Base-by-base conservation (phyloP, 1,140 invertebrate genomes). In the Lycorma delicatula region DNA sequence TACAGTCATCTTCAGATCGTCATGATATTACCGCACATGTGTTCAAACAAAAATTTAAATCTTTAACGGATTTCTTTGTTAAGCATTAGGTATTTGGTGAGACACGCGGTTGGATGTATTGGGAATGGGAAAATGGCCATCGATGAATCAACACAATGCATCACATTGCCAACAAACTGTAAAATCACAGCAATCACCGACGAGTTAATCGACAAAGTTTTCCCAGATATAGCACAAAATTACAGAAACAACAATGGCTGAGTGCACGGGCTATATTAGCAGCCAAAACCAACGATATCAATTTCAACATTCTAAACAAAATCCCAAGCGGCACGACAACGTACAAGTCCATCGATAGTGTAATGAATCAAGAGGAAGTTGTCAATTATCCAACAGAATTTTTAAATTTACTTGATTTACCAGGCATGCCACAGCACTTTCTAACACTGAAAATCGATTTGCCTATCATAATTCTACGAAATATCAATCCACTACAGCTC, bases 391-490 rank as follows among this genome's bases (percentile, higher is more conserved):
- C 67, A 55, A 66, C 60, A 27, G 68, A 72, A 65, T 70, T 73
- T 60, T 63, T 64, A 9, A 67, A 66, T 59, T 65, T 57, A 16
- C 49, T 67, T 26, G 52, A 62, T 56, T 47, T 60, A 20, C 61
- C 56, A 48, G 58, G 62, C 1, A 23, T 67, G 25, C 62, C 60
- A 61, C 54, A 57, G 12, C 56, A 27, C 1, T n/a, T 27, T 58
- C 31, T 66, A 31, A 48, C 49, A 50, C 54, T 64, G 23, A 63
- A 66, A 62, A 49, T 63, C 26, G 55, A 59, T 16, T 47, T 54
- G 7, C 59, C 65, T 12, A 68, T 76, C 31, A 74, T 75, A 48
- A 50, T 77, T 46, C 53, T 75, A 1, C 59, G 68, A 57, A 70
- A 70, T 61, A 61, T 68, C 53, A 68, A 68, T 49, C 64, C 68